phyloP scores from a whole-genome alignment of 1,140 invertebrate genomes.

The Meteorus sp. region DNA sequence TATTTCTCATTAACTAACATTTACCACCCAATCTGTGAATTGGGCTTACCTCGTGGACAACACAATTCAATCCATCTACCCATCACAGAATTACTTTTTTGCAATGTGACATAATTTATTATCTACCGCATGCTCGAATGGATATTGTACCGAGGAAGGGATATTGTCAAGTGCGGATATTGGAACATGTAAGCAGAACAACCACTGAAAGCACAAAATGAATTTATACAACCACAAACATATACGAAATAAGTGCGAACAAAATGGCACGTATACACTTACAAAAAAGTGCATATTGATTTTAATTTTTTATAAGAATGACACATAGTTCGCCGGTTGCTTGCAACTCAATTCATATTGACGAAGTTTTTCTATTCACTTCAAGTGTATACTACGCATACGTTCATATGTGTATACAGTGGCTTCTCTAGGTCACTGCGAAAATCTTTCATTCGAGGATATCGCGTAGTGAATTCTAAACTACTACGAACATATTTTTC shows the following conservation, averaged over 20 bases:
- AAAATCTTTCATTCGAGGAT: neutral
- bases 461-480: neutral
- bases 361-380: slow-evolving; percentile 1
- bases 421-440: slow-evolving; percentile 1
- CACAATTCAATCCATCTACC: slow-evolving; percentile 26
- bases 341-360: slow-evolving; percentile 12
- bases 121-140: neutral
- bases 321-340: neutral
- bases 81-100: slow-evolving; percentile 14
- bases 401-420: neutral
- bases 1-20: neutral
- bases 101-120: neutral
- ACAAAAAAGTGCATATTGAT: no score
- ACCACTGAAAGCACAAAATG: slow-evolving; percentile 8
- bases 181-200: slow-evolving; percentile 1
- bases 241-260: neutral
- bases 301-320: neutral
- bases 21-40: neutral
- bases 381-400: neutral
- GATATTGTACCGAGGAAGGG: no score
- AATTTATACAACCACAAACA: no score
- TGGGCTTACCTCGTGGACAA: slow-evolving; percentile 24
- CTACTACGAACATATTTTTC: neutral
- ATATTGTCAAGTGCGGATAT: neutral
- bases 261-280: neutral